phyloP scores from a whole-genome alignment of 2,113 vertebrate genomes.

The Psilopsiagon aurifrons region DNA sequence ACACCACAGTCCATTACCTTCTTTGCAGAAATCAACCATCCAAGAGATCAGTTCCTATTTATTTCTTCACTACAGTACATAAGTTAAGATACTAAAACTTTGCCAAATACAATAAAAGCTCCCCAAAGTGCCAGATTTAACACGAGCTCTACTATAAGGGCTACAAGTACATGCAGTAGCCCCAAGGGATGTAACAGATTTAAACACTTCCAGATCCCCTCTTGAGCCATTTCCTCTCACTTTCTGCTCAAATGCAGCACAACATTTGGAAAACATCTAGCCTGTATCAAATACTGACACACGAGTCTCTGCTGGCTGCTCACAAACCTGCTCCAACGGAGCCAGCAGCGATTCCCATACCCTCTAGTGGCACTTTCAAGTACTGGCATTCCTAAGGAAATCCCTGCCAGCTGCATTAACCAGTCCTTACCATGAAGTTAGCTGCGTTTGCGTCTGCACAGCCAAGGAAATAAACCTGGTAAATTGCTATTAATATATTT shows the following conservation, averaged over 20 bases:
- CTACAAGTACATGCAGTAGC: background rate
- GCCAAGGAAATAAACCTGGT: background rate
- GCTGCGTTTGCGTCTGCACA: background rate
- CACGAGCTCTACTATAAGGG: background rate
- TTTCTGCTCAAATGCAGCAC: background rate
- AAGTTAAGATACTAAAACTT: background rate
- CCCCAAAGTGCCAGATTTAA: background rate
- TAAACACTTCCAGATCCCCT: background rate
- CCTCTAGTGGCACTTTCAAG: conserved; percentile 46
- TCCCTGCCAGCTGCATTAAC: background rate
- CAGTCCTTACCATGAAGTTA: background rate
- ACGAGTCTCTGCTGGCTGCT: background rate
- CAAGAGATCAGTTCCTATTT: background rate
- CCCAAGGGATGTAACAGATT: background rate
- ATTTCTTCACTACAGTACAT: background rate
- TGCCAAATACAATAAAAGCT: background rate
- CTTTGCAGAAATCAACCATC: background rate
- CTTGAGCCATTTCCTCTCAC: background rate
- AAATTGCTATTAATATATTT: background rate
- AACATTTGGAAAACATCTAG: background rate
- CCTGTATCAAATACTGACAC: background rate
- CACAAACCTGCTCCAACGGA: background rate
- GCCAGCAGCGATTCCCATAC: background rate
- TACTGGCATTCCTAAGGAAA: background rate
- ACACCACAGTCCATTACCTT: background rate